Evolutionary conservation across 2,797 vertebrate species (phyloP).

Genomic region (Denticeps clupeoides): DNA sequence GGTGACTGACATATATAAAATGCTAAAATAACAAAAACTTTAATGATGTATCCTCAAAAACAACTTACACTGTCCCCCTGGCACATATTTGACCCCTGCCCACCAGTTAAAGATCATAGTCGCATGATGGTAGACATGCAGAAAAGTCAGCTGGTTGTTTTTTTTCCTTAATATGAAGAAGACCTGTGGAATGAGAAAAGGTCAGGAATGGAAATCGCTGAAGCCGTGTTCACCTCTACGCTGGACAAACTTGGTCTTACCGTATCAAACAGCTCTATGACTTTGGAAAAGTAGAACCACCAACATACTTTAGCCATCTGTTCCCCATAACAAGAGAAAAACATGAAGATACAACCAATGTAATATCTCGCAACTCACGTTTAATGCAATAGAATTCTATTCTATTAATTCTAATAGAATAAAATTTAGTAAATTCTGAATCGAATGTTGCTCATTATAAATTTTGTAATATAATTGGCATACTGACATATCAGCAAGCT

Average conservation of each 20-base stretch:
- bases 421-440: too few relatives aligned
- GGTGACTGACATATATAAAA: too few relatives aligned
- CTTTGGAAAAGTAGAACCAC: slow-evolving; percentile 48
- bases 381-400: too few relatives aligned
- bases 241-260: slow-evolving; percentile 26
- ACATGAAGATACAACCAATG: neutral
- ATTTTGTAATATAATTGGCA: too few relatives aligned
- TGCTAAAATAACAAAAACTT: too few relatives aligned
- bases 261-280: slow-evolving; percentile 33
- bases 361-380: neutral
- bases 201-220: neutral
- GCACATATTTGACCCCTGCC: slow-evolving; percentile 47
- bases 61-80: slow-evolving; percentile 47
- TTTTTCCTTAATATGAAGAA: slow-evolving; percentile 52
- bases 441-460: too few relatives aligned
- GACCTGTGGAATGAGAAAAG: slow-evolving; percentile 27
- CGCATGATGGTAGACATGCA: slow-evolving; percentile 48
- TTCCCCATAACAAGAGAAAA: neutral
- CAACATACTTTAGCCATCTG: slow-evolving; percentile 58
- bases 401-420: too few relatives aligned
- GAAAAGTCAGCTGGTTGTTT: slow-evolving; percentile 46
- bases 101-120: slow-evolving; percentile 50
- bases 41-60: neutral
- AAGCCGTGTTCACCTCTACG: neutral
- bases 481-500: too few relatives aligned